A percentile compares a stretch with the other conserved stretches of the same genome.
phyloP scores from a whole-genome alignment of 1,140 invertebrate species.

The Lucilia cuprina region DNA sequence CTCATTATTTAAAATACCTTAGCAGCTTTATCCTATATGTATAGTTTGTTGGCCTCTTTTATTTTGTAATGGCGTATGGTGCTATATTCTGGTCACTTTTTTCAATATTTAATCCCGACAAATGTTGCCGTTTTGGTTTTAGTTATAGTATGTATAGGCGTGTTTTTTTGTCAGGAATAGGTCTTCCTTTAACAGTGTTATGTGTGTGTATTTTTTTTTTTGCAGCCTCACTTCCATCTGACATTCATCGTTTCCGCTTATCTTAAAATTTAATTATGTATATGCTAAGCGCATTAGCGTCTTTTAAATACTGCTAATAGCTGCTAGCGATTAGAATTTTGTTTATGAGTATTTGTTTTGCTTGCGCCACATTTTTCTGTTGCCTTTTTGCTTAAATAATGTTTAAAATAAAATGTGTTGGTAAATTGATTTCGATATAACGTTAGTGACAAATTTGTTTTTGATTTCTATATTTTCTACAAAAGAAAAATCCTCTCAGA shows the following conservation, averaged over 20 bases:
- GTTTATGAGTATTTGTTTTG: constrained; percentile 33
- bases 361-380: not conserved
- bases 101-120: not conserved
- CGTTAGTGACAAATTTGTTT: too few relatives aligned
- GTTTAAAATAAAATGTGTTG: not conserved
- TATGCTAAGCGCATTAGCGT: constrained; percentile 32
- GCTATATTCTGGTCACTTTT: not conserved
- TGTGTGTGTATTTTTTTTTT: constrained; percentile 19
- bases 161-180: not conserved
- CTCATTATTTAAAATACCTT: not conserved
- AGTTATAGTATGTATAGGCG: not conserved
- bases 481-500: too few relatives aligned
- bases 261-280: constrained; percentile 36
- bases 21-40: not conserved
- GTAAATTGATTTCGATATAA: too few relatives aligned
- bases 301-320: constrained; percentile 36
- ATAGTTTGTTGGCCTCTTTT: not conserved
- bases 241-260: constrained; percentile 36
- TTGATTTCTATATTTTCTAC: too few relatives aligned
- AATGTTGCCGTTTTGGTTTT: not conserved
- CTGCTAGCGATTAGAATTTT: constrained; percentile 36
- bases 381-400: not conserved
- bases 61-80: not conserved
- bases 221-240: not conserved
- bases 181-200: not conserved